Conservation (phyloP, 2,888 invertebrate species). For the Eurytoma californica region DNA sequence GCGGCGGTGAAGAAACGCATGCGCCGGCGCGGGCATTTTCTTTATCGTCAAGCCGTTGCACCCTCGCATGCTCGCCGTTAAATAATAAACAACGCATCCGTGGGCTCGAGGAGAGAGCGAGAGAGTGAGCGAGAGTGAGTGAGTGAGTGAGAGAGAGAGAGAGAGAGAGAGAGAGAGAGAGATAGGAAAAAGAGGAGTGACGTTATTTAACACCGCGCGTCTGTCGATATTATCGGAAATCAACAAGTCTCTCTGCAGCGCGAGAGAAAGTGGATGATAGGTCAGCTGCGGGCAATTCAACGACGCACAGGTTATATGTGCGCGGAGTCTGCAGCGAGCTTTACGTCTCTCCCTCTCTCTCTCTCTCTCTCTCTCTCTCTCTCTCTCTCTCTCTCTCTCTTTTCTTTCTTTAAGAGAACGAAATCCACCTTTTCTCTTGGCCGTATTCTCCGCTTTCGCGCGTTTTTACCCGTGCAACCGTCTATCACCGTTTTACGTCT, state of each 20-base stretch:
- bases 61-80: neutral
- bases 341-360: no score
- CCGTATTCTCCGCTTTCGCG: no score
- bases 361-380: no score
- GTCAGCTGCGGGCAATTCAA: slow-evolving; percentile 18
- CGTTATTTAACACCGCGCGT: neutral
- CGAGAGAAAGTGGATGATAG: neutral
- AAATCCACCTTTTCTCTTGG: no score
- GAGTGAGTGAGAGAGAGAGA: no score
- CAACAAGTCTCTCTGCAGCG: slow-evolving; percentile 19
- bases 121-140: no score
- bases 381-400: no score
- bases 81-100: slow-evolving; percentile 17
- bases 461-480: neutral
- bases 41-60: neutral
- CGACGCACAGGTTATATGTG: neutral
- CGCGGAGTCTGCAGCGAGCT: no score
- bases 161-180: no score
- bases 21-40: neutral
- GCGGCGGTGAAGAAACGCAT: no score
- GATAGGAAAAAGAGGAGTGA: no score
- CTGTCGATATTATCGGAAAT: slow-evolving; percentile 28
- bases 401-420: no score
- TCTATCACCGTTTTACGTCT: slow-evolving; percentile 2
- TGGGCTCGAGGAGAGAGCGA: neutral